These are phyloP conservation scores for Tetragonula carbonaria DNA, from an alignment of 2,888 invertebrate genomes.

Conservation along the genomic window DNA sequence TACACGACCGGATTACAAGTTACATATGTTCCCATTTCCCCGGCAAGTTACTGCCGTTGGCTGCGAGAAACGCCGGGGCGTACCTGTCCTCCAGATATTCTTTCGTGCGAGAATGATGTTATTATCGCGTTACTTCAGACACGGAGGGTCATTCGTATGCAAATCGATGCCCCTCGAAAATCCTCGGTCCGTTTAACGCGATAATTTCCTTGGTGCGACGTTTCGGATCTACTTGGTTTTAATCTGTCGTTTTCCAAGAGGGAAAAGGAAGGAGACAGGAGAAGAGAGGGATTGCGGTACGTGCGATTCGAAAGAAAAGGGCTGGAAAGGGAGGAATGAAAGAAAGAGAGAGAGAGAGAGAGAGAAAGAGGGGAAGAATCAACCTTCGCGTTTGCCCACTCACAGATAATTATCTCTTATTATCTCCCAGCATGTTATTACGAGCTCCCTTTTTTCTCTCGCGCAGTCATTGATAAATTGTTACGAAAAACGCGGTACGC, in stretches of 20 bases:
- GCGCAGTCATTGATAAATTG: conserved; percentile 48
- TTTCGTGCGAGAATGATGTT: conserved; percentile 29
- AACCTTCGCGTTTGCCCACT: not conserved
- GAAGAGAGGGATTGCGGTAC: not conserved
- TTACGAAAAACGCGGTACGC: conserved; percentile 32
- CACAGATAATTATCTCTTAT: conserved; percentile 42
- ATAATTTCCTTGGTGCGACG: conserved; percentile 10
- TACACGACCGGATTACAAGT: conserved; percentile 51
- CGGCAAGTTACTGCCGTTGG: conserved; percentile 13
- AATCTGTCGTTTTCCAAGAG: not conserved
- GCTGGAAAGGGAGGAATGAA: no score
- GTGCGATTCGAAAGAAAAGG: not conserved
- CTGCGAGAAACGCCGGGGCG: conserved; percentile 3
- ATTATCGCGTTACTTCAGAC: conserved; percentile 50
- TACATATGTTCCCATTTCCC: conserved; percentile 46
- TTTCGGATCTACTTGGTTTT: conserved; percentile 25
- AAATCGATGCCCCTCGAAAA: conserved; percentile 32
- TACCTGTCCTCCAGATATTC: conserved; percentile 36
- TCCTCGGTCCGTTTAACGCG: conserved; percentile 32
- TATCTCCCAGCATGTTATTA: conserved; percentile 2
- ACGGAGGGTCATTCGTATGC: conserved; percentile 24
- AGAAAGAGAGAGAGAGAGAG: no score
- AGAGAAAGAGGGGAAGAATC: not conserved
- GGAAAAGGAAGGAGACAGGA: not conserved
- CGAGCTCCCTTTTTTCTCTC: conserved; percentile 1